Percentiles rank a stretch among this genome's conserved stretches.
phyloP scores from a whole-genome alignment of 2,888 invertebrate genomes.

The Holacanthella duospinosa region DNA sequence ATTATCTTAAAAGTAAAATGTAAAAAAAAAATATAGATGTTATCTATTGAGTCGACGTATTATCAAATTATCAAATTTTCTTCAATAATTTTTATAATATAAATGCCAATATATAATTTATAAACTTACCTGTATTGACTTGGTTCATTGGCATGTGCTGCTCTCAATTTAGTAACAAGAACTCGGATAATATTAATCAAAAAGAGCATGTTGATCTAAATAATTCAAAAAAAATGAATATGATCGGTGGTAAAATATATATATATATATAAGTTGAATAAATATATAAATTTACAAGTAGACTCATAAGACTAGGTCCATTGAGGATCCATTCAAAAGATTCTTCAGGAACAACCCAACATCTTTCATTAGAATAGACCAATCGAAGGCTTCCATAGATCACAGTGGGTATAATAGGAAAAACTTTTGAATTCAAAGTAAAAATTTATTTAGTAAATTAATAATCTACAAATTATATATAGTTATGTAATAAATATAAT shows the following conservation, averaged over 20 bases:
- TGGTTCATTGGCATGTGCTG: conserved; percentile 43
- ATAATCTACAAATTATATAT: not conserved
- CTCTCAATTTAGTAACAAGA: conserved; percentile 62
- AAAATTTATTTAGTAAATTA: not conserved
- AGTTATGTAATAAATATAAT: not conserved
- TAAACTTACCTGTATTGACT: conserved; percentile 45
- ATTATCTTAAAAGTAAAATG: no score
- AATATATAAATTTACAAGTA: conserved; percentile 39
- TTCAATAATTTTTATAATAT: no score
- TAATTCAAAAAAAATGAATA: not conserved
- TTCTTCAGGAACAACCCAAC: conserved; percentile 40
- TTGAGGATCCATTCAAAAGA: conserved; percentile 42
- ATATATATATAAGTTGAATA: no score
- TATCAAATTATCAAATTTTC: no score
- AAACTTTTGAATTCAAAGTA: conserved; percentile 32
- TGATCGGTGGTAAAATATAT: not conserved
- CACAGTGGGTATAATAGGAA: conserved; percentile 41
- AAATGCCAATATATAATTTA: no score
- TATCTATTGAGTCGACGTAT: no score
- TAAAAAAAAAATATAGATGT: no score
- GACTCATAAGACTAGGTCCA: conserved; percentile 41
- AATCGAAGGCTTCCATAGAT: conserved; percentile 41
- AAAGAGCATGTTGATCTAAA: conserved; percentile 63
- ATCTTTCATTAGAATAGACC: conserved; percentile 36
- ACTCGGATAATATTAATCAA: conserved; percentile 83